Evolutionary conservation across 2,113 vertebrate genomes (phyloP), one percentile per base, ranked within the genome.

Genomic region (Eclectus roratus): DNA sequence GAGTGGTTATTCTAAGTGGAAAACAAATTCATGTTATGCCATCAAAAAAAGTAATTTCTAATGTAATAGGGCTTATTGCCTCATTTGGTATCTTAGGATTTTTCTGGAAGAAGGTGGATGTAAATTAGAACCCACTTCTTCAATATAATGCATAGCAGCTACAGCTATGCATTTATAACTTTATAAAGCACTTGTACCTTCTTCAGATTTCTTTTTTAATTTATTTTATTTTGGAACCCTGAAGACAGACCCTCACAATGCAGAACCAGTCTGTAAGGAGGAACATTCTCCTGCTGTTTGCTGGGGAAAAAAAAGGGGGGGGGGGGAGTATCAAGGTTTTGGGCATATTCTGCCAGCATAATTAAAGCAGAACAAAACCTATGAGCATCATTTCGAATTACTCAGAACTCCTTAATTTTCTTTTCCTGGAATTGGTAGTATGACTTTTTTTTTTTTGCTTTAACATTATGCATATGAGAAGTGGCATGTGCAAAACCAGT

Each of bases 401-500:
- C 44, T 43, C 44, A 41, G 28, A 79, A 37, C 2, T 29, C 46
- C 17, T 77, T 56, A 0, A 24, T 35, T 49, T 73, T 28, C 4
- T 80, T 77, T 37, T 63, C 61, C 35, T 79, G 47, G 35, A 66
- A 53, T 4, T 16, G 10, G 21, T 7, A 35, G 2, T 15, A n/a
- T 73, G 14, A n/a, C 28, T 0, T 52, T 72, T 63, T 37, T 63
- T 37, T 44, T 71, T 68, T 24, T 68, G 17, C 39, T 56, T 64
- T 46, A 90, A 14, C 0, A 4, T 49, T 56, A 66, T 25, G 2
- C 10, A n/a, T 43, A 28, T 15, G 31, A 53, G 18, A 81, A 72
- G 35, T 25, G 0, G 13, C 33, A 29, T 0, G 0, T 24, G 12
- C 13, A 73, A 65, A 27, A 52, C 31, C 7, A 43, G 13, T 31